These are phyloP conservation scores for Channa argus DNA, from an alignment of 2,113 vertebrate genomes.

Conservation along the genomic window DNA sequence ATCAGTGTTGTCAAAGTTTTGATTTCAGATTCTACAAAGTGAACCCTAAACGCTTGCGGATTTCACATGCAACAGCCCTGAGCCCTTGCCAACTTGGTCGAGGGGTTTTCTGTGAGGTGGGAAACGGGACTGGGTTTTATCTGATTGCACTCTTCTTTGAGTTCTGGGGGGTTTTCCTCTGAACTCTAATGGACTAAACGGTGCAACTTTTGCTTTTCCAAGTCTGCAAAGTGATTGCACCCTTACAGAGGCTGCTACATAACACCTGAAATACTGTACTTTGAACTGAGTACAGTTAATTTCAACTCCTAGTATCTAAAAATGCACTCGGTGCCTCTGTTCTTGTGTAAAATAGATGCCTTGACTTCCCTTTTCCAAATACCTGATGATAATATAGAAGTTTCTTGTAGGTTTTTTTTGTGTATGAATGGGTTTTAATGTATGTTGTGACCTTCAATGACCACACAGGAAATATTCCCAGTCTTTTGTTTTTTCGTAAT, in stretches of 20 bases:
- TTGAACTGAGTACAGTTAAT: slow-evolving; percentile 3
- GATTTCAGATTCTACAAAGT: too few relatives aligned
- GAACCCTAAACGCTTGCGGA: neutral
- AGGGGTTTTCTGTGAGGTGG: slow-evolving; percentile 4
- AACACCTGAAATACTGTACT: slow-evolving; percentile 30
- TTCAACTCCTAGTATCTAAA: slow-evolving; percentile 25
- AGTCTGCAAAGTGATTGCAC: slow-evolving; percentile 18
- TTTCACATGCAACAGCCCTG: neutral
- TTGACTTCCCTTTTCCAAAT: slow-evolving; percentile 22
- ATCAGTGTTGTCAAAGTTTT: too few relatives aligned
- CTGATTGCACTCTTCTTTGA: neutral
- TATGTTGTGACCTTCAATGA: slow-evolving; percentile 44
- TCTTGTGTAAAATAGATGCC: slow-evolving; percentile 64
- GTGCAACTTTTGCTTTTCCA: slow-evolving; percentile 46
- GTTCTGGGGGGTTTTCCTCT: neutral
- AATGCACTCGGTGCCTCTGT: slow-evolving; percentile 55
- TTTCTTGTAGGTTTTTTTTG: slow-evolving; percentile 42
- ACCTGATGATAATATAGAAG: slow-evolving; percentile 16
- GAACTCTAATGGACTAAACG: slow-evolving; percentile 67
- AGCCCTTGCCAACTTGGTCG: neutral
- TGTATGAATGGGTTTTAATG: slow-evolving; percentile 47
- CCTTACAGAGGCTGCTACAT: slow-evolving; percentile 16
- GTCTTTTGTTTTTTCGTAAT: too few relatives aligned
- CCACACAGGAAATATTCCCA: slow-evolving; percentile 14
- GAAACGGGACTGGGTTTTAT: slow-evolving; percentile 13